Evolutionary conservation across 2,888 invertebrate genomes (phyloP).

Genomic region (Nycteola revayana): DNA sequence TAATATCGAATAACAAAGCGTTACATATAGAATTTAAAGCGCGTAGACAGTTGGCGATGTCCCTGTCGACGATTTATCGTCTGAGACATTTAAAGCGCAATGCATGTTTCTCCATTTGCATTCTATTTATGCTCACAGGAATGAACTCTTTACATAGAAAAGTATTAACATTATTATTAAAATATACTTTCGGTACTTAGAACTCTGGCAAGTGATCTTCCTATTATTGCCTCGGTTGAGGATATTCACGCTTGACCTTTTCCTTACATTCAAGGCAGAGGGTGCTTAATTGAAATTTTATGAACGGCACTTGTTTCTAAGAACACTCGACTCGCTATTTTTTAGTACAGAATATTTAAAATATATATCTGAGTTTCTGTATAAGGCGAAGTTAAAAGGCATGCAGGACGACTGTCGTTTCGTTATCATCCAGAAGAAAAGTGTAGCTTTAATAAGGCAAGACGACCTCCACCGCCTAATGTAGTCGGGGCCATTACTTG

Average conservation of each 20-base stretch:
- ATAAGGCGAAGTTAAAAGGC: constrained; percentile 23
- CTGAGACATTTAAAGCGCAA: constrained; percentile 29
- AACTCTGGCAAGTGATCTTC: constrained; percentile 25
- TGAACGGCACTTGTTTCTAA: constrained; percentile 25
- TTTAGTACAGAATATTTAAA: constrained; percentile 19
- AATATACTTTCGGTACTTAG: constrained; percentile 5
- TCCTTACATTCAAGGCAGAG: constrained; percentile 17
- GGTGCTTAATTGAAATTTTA: constrained; percentile 33
- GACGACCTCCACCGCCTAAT: constrained; percentile 56
- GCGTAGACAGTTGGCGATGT: constrained; percentile 35
- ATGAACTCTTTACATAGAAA: constrained; percentile 10
- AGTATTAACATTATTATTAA: constrained; percentile 23
- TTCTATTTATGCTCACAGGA: constrained; percentile 35
- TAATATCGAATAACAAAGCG: too few relatives aligned
- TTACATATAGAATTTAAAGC: constrained; percentile 44
- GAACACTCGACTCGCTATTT: constrained; percentile 12
- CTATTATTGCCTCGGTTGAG: constrained; percentile 22
- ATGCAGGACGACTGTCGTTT: constrained; percentile 29
- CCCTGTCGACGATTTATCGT: constrained; percentile 41
- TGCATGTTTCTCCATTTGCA: constrained; percentile 41
- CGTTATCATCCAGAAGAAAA: constrained; percentile 41
- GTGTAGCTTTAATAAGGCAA: constrained; percentile 50
- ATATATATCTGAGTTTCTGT: constrained; percentile 16
- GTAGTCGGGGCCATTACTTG: constrained; percentile 59
- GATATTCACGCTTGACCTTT: constrained; percentile 25